phyloP scores from a whole-genome alignment of 2,888 invertebrate genomes.

The Leptopilina myrica region DNA sequence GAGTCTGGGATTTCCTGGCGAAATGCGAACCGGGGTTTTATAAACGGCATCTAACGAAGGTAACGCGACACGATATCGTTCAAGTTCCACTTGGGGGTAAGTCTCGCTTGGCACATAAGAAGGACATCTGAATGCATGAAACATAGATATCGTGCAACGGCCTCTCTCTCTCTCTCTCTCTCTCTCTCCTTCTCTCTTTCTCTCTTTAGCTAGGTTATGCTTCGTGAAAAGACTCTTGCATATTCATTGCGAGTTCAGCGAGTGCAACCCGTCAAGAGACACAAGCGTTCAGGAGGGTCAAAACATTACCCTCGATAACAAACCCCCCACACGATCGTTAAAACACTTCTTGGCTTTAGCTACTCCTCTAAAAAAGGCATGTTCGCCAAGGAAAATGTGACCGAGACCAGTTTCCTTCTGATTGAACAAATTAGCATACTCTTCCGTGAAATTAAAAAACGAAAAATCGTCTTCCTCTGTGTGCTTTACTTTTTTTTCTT shows the following conservation, averaged over 20 bases:
- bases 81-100: conserved; percentile 45
- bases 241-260: conserved; percentile 65
- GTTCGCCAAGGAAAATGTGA: conserved; percentile 1
- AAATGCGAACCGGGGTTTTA: conserved; percentile 62
- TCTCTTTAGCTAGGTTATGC: conserved; percentile 56
- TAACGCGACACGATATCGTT: conserved; percentile 62
- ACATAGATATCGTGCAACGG: conserved; percentile 57
- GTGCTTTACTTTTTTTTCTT: too few relatives aligned
- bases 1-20: conserved; percentile 60
- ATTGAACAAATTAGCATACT: conserved; percentile 33
- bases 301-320: conserved; percentile 38
- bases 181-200: too few relatives aligned
- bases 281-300: conserved; percentile 36
- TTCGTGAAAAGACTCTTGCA: conserved; percentile 63
- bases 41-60: conserved; percentile 65
- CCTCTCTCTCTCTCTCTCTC: conserved; percentile 16
- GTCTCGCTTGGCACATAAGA: conserved; percentile 59
- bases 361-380: not conserved
- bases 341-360: conserved; percentile 16
- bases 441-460: not conserved
- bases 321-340: conserved; percentile 6
- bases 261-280: conserved; percentile 32
- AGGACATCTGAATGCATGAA: conserved; percentile 72
- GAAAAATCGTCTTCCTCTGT: too few relatives aligned
- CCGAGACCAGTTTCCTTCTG: not conserved